A percentile compares a stretch with the other conserved stretches of the same genome.
These are phyloP conservation scores for Phataginus tricuspis DNA, from an alignment of 2,797 vertebrate species.

Conservation along the genomic window DNA sequence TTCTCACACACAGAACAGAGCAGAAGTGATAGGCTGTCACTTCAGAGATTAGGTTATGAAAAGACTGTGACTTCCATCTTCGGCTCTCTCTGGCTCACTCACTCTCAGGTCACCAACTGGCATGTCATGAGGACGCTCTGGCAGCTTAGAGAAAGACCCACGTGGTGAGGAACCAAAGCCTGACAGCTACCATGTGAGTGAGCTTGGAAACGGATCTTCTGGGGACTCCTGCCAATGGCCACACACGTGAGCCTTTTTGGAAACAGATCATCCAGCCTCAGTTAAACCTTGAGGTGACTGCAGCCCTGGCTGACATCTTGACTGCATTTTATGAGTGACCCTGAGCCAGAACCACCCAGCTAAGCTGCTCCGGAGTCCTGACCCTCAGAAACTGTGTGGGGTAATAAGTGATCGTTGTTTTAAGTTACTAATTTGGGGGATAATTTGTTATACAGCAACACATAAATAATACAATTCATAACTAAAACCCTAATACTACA, in stretches of 20 bases:
- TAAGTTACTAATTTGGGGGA: background rate
- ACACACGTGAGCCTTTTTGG: background rate
- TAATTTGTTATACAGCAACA: background rate
- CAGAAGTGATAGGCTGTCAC: background rate
- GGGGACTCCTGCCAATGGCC: background rate
- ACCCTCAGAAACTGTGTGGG: background rate
- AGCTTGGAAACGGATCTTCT: background rate
- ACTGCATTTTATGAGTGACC: background rate
- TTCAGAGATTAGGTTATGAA: background rate
- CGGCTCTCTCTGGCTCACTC: background rate
- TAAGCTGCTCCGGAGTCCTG: background rate
- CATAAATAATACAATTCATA: background rate
- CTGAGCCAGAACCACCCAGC: background rate
- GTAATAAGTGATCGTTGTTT: background rate
- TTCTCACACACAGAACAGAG: background rate
- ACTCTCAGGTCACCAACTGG: background rate
- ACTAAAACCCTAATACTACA: background rate
- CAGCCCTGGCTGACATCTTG: background rate
- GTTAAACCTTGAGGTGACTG: background rate
- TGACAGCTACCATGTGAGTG: background rate
- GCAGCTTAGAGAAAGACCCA: background rate
- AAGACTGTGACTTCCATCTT: background rate
- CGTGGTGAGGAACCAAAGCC: background rate
- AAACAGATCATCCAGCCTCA: background rate
- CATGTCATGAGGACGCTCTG: background rate